Evolutionary conservation across 1,140 invertebrate genomes (phyloP), one percentile per base, ranked within the genome.

Genomic region (Bombyx mori): DNA sequence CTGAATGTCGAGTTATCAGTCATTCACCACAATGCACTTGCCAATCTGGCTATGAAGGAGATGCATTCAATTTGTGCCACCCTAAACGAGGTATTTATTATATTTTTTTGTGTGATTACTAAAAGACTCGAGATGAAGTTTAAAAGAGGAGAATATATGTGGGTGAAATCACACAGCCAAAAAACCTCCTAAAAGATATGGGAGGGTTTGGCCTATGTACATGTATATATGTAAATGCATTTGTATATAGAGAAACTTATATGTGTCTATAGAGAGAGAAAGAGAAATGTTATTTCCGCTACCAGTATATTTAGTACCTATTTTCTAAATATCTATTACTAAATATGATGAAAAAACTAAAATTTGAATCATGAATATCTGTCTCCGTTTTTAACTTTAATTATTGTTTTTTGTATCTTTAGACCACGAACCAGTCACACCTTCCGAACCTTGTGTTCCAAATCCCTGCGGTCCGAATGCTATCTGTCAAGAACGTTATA

Each of bases 1-100:
- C 94, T 1, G 78, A 92, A 43, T 96, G 95, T 77, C 87, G 91
- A 57, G 92, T 95, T 44, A 82, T 94, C 1, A 93, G 92, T 73
- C 94, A 96, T 77, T 89, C 92, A 35, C 91, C 94, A 26, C 91
- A 91, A 63, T 96, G 94, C 76, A 87, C 88, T 44, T 95, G 94
- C 78, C 77, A 89, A 61, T 63, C 82, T 26, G 91, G 91, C 44
- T 93, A 90, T 66, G 90, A 89, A 56, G 94, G 94, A 45, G 89
- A 96, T 86, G 91, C 94, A 7, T 94, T 94, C 69, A 88, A 88
- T 54, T 74, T 83, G 51, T 94, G 91, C 65, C 51, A 63, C 50
- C 72, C 69, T 18, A 65, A 74, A 3, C 68, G 59, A 77, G 69
- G 79, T 82, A 78, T 60, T 63, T 58, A 62, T 45, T 22, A 18